Base-by-base conservation (phyloP, 1,140 invertebrate genomes). In the Ptiloglossa arizonensis region DNA sequence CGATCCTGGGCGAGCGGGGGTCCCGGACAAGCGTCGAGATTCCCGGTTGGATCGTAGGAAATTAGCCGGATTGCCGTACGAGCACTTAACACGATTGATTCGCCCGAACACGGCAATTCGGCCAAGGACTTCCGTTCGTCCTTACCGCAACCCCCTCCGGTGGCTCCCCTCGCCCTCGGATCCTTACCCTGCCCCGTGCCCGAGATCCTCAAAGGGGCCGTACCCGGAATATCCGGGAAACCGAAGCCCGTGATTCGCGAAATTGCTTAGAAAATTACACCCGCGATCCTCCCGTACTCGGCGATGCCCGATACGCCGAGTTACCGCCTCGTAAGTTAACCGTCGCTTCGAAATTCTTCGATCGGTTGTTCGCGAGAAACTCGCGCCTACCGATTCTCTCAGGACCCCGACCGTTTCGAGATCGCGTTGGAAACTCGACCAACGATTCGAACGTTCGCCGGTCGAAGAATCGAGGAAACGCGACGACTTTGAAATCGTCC, bases 51-150 rank as follows among this genome's bases (percentile, higher is more conserved):
- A 83, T 83, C 70, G 69, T 56, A 52, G 62, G 82, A 83, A 83
- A 83, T 83, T 83, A 83, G 75, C 76, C 54, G 70, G 81, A 82
- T 79, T 82, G 69, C 57, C 67, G 75, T 82, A 74, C 81, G 81
- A 79, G 80, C 81, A 83, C 82, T 83, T 83, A 82, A 79, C 82
- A 79, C 82, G 82, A 82, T 83, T 83, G 82, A 83, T 83, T 82
- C 66, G 41, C 63, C n/a, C 67, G 80, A 83, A 83, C 77, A 74
- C 69, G 59, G 52, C 69, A 68, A 76, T 81, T 81, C 68, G 52
- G 46, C 54, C 54, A 66, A 73, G 69, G 69, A 56, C 48, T 66
- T 72, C 63, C 73, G 29, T 22, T 59, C 35, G 57, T 73, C 38
- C 75, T 50, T 66, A 46, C 63, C 63, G 41, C 74, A 24, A 29